phyloP scores from a whole-genome alignment of 2,113 vertebrate species.

The Salvator merianae region DNA sequence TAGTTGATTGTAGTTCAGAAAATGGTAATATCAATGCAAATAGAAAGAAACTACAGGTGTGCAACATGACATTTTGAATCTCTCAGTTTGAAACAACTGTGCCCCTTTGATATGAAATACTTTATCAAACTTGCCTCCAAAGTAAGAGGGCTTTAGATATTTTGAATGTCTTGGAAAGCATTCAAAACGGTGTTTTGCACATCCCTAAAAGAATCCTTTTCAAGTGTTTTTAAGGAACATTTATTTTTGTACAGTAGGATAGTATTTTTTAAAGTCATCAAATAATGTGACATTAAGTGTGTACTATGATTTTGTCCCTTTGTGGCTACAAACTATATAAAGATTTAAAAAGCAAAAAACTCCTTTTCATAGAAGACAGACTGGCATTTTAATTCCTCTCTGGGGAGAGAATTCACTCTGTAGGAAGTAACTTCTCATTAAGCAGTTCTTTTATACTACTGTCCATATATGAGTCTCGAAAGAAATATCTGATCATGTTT shows the following conservation, averaged over 20 bases:
- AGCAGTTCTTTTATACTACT: slow-evolving; percentile 14
- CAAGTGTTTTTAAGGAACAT: slow-evolving; percentile 3
- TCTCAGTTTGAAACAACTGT: too few relatives aligned
- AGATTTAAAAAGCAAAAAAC: neutral
- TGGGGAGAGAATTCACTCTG: slow-evolving; percentile 8
- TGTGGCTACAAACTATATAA: neutral
- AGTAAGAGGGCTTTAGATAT: too few relatives aligned
- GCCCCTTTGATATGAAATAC: too few relatives aligned
- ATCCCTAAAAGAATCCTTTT: neutral
- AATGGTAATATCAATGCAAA: slow-evolving; percentile 38
- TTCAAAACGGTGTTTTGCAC: too few relatives aligned
- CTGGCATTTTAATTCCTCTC: slow-evolving; percentile 22
- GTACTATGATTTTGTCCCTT: slow-evolving; percentile 17
- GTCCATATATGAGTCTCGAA: neutral
- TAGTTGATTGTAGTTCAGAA: neutral
- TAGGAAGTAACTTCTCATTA: neutral
- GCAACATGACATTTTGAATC: too few relatives aligned
- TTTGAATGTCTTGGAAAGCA: too few relatives aligned
- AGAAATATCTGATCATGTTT: neutral
- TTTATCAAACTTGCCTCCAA: too few relatives aligned
- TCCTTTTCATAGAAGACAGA: slow-evolving; percentile 22
- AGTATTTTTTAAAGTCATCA: slow-evolving; percentile 5
- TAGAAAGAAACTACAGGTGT: neutral
- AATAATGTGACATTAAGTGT: neutral
- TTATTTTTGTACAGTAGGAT: slow-evolving; percentile 20